phyloP scores from a whole-genome alignment of 2,888 invertebrate genomes.

The Hirtodrosophila duncani region DNA sequence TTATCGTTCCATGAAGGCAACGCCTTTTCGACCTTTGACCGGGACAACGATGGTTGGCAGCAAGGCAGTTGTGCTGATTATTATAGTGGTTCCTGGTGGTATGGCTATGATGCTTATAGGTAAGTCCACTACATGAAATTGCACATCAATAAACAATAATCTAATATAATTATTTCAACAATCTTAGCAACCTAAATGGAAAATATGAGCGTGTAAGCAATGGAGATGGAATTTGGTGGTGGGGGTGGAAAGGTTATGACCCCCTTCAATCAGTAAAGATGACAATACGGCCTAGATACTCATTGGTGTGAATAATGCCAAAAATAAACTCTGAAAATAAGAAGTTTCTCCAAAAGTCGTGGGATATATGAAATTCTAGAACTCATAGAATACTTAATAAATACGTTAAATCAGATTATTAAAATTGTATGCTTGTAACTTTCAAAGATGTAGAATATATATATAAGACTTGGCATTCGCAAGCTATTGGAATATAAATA shows the following conservation, averaged over 20 bases:
- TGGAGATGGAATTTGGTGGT: slow-evolving; percentile 25
- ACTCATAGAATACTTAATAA: no score
- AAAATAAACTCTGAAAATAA: background rate
- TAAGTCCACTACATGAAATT: background rate
- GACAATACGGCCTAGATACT: slow-evolving; percentile 21
- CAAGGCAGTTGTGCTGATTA: slow-evolving; percentile 35
- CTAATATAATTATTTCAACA: background rate
- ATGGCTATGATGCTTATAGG: slow-evolving; percentile 28
- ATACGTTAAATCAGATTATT: no score
- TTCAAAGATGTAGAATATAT: no score
- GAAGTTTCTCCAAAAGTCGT: no score
- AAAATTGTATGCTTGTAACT: no score
- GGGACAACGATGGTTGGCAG: slow-evolving; percentile 33
- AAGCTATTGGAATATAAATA: no score
- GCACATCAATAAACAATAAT: no score
- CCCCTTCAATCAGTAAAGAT: slow-evolving; percentile 16
- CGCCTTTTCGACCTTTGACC: slow-evolving; percentile 37
- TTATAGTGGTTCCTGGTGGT: slow-evolving; percentile 42
- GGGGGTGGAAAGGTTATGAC: slow-evolving; percentile 1
- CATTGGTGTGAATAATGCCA: background rate
- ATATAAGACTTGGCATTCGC: no score
- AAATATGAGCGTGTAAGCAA: accelerated
- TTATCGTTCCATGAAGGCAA: slow-evolving; percentile 30
- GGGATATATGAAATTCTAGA: no score
- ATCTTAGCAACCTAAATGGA: slow-evolving; percentile 35